phyloP scores from a whole-genome alignment of 2,797 vertebrate genomes.

The Orientallactaga sibirica region DNA sequence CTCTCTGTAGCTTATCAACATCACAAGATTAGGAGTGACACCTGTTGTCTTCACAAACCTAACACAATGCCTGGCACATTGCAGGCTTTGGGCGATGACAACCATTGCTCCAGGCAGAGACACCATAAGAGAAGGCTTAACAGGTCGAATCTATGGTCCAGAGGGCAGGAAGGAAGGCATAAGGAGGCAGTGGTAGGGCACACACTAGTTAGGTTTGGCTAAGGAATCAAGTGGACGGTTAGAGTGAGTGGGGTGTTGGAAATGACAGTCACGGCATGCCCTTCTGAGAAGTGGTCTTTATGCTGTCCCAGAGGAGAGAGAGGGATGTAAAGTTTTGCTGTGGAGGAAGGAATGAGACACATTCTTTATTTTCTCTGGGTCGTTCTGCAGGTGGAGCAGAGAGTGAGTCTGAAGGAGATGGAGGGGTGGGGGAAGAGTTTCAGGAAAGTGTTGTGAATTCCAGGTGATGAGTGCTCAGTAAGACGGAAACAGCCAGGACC shows the following conservation, averaged over 20 bases:
- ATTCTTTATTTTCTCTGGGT: background rate
- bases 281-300: background rate
- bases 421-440: background rate
- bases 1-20: background rate
- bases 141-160: background rate
- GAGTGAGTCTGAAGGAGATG: background rate
- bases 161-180: background rate
- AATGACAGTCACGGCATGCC: accelerated
- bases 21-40: background rate
- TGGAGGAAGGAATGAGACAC: background rate
- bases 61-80: no score
- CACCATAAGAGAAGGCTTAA: background rate
- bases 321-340: no score
- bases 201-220: background rate
- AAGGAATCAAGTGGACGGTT: background rate
- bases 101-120: background rate
- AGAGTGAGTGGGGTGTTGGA: background rate
- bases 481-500: no score
- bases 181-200: background rate
- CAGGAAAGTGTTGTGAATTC: background rate
- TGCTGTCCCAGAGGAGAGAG: accelerated
- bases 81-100: background rate
- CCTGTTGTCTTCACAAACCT: background rate
- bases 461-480: background rate
- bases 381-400: background rate